phyloP scores from a whole-genome alignment of 2,113 vertebrate genomes.

The Felis chaus region DNA sequence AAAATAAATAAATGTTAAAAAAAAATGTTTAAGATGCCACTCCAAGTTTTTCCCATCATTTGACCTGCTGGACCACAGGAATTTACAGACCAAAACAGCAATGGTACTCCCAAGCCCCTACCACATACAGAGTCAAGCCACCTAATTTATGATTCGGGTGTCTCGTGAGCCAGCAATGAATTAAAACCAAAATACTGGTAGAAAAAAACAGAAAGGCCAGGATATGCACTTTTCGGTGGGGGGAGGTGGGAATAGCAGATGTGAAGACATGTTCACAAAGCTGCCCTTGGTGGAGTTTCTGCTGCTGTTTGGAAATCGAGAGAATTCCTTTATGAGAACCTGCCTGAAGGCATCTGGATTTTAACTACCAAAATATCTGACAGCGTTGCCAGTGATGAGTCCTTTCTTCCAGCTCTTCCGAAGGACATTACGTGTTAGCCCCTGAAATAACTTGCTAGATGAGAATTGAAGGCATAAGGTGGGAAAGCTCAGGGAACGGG shows the following conservation, averaged over 20 bases:
- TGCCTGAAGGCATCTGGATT: not conserved
- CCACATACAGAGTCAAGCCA: not conserved
- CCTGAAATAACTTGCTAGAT: slow-evolving; percentile 57
- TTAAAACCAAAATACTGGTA: not conserved
- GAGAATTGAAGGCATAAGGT: slow-evolving; percentile 66
- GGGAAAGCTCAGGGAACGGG: slow-evolving; percentile 68
- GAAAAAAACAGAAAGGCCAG: not conserved
- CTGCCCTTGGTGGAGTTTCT: not conserved
- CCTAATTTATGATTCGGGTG: not conserved
- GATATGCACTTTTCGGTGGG: not conserved
- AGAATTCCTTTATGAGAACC: not conserved
- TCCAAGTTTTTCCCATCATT: not conserved
- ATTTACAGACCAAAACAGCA: not conserved
- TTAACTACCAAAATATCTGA: not conserved
- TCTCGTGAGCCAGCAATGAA: not conserved
- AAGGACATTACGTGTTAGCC: slow-evolving; percentile 59
- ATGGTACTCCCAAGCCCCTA: not conserved
- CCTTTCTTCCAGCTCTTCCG: not conserved
- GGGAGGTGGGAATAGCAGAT: too few relatives aligned
- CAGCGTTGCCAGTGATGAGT: not conserved
- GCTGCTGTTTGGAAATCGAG: not conserved
- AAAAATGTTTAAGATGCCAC: not conserved
- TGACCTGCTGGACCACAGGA: not conserved
- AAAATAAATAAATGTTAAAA: too few relatives aligned
- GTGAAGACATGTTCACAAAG: not conserved